These are phyloP conservation scores for Gortyna flavago DNA, from an alignment of 2,888 invertebrate species.

Conservation along the genomic window DNA sequence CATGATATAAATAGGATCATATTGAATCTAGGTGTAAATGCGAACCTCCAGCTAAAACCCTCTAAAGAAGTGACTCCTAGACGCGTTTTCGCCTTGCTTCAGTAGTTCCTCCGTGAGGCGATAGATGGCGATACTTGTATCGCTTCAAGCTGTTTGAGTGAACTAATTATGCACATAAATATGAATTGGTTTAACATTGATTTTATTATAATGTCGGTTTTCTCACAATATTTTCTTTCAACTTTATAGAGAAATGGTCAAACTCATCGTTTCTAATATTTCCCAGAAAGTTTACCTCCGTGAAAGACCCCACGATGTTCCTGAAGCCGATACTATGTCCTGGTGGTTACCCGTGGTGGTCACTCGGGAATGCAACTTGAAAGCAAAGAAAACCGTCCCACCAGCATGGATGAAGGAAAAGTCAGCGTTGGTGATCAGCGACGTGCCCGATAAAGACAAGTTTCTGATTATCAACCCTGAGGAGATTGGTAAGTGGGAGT, in stretches of 20 bases:
- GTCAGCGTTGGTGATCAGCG: slow-evolving; percentile 87
- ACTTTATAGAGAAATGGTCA: neutral
- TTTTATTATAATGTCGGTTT: neutral
- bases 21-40: neutral
- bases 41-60: neutral
- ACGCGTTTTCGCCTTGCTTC: neutral
- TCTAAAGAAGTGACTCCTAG: too few species aligned
- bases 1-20: too few species aligned
- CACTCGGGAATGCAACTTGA: slow-evolving; percentile 89
- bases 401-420: slow-evolving; percentile 91
- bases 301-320: slow-evolving; percentile 93
- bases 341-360: slow-evolving; percentile 94
- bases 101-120: neutral
- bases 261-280: neutral
- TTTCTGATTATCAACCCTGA: slow-evolving; percentile 95
- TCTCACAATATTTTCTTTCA: neutral
- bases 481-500: slow-evolving; percentile 92
- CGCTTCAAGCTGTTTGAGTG: neutral
- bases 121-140: slow-evolving; percentile 48
- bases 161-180: neutral
- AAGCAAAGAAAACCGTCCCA: slow-evolving; percentile 90
- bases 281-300: slow-evolving; percentile 92
- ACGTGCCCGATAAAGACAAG: slow-evolving; percentile 89
- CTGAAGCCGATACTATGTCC: slow-evolving; percentile 92
- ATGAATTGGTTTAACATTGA: neutral